Evolutionary conservation across 2,113 vertebrate species (phyloP).

Genomic region (Astur gentilis): DNA sequence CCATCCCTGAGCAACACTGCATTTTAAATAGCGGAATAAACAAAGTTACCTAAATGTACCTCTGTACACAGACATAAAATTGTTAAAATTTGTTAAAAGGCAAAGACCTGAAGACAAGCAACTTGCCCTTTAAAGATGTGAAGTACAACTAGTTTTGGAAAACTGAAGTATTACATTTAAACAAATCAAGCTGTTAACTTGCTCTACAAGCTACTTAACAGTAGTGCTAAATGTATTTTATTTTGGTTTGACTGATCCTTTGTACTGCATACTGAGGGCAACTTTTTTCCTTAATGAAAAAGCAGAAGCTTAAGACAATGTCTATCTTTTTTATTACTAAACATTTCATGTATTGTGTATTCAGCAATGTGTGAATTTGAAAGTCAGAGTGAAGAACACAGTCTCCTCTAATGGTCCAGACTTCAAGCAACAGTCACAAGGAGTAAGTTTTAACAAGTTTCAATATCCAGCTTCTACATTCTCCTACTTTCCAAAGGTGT

Average conservation of each 20-base stretch:
- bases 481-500: background rate
- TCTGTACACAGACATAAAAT: background rate
- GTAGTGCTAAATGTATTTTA: background rate
- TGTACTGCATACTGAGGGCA: background rate
- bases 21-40: background rate
- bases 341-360: background rate
- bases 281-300: background rate
- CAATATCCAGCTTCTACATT: background rate
- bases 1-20: slow-evolving; percentile 42
- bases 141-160: background rate
- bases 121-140: background rate
- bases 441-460: background rate
- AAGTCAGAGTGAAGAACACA: background rate
- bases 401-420: background rate
- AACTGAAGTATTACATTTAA: background rate
- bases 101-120: background rate
- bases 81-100: background rate
- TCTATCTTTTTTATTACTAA: background rate
- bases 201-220: background rate
- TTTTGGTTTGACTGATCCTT: background rate
- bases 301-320: background rate
- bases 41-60: background rate
- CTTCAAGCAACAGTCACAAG: background rate
- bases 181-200: background rate
- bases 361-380: background rate